Percentiles rank a stretch among this genome's conserved stretches.
These are phyloP conservation scores for Herpailurus yagouaroundi DNA, from an alignment of 2,113 vertebrate genomes.

Conservation along the genomic window DNA sequence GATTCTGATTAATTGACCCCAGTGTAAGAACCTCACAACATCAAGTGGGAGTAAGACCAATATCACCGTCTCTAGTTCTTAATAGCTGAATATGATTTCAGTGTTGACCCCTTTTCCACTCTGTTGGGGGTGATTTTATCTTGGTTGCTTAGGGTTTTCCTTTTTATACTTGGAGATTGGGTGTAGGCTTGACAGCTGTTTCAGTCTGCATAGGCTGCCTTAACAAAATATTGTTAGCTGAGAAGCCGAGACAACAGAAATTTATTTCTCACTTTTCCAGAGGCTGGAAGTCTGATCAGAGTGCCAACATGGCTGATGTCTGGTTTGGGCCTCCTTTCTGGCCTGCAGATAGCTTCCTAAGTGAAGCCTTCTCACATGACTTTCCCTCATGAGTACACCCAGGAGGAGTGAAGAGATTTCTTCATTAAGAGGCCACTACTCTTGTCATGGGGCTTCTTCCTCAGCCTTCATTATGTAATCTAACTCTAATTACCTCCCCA, in stretches of 20 bases:
- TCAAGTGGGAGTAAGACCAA: not conserved
- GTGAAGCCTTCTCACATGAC: fast-evolving
- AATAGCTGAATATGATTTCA: not conserved
- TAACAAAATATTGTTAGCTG: not conserved
- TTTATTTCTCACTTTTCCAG: not conserved
- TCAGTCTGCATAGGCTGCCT: not conserved
- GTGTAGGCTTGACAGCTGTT: not conserved
- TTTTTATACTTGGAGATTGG: not conserved
- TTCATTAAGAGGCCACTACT: not conserved
- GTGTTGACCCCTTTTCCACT: not conserved
- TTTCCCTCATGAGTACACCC: not conserved
- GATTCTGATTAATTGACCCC: not conserved
- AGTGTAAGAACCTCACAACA: not conserved
- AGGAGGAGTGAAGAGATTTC: not conserved
- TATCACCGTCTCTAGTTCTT: not conserved
- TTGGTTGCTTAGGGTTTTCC: not conserved
- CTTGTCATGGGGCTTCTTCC: too few relatives aligned
- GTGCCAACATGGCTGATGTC: not conserved
- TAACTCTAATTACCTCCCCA: not conserved
- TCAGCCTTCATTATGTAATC: not conserved
- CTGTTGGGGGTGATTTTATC: not conserved
- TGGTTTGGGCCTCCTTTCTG: not conserved
- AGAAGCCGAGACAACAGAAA: not conserved
- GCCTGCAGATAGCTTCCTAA: not conserved
- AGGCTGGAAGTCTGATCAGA: not conserved